Evolutionary conservation across 1,140 invertebrate genomes (phyloP), one percentile per base, ranked within the genome.

Genomic region (Formica exsecta): DNA sequence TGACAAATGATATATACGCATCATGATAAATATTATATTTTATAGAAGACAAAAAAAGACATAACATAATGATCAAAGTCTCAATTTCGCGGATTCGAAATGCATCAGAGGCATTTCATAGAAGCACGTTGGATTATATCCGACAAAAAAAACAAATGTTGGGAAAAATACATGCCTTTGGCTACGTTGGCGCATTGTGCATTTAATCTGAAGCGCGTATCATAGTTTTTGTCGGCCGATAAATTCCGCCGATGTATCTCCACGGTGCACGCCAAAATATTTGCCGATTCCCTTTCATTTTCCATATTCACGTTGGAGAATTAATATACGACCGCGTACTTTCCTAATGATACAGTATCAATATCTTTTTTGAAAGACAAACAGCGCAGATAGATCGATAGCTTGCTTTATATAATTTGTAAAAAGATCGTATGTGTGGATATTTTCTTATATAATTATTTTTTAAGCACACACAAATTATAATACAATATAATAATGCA

Each of bases 211-310:
- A 81, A 73, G 48, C 79, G 79, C 54, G 79, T 73, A 73, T 81
- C 79, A 81, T 73, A 51, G 79, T 84, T 86, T 73, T 83, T 61
- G 54, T 84, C 41, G 68, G 66, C 66, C 36, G 54, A 44, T n/a
- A 29, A 89, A 80, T 80, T 71, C 48, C 59, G 36, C 29, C 29
- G 19, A 57, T 75, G 41, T 59, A 32, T 32, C 61, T 36, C 64
- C n/a, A 29, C 73, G 36, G 9, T 65, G 65, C 66, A 81, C 61
- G 36, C 71, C 62, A 19, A 57, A 48, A 77, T 83, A 85, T 80
- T 80, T 59, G 32, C 38, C 86, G 80, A 88, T 90, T 81, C 32
- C 32, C 73, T 91, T 91, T 90, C 88, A 90, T 88, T 89, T 83
- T 74, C 57, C n/a, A 61, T 77, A 44, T 75, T 44, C 65, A 62